Evolutionary conservation across 2,797 vertebrate genomes (phyloP).

Genomic region (Apogon talboti): DNA sequence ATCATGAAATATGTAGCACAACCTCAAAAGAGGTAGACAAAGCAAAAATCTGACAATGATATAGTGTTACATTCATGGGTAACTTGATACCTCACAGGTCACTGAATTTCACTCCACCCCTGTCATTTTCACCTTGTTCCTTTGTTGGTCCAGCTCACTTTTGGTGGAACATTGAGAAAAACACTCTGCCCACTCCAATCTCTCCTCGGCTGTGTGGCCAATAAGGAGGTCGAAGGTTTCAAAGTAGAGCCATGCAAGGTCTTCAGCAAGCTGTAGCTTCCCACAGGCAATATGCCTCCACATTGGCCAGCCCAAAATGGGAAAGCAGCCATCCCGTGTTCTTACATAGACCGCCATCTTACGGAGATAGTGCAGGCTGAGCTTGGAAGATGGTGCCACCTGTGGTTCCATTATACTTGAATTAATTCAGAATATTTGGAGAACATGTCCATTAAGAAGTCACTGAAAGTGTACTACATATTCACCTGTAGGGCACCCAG

Average conservation of each 20-base stretch:
- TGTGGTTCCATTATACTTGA: background rate
- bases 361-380: slow-evolving; percentile 91
- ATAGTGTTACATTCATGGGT: background rate
- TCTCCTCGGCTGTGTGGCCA: slow-evolving; percentile 76
- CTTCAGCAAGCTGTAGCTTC: slow-evolving; percentile 91
- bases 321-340: slow-evolving; percentile 89
- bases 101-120: background rate
- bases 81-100: background rate
- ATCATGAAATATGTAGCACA: slow-evolving; percentile 4
- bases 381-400: slow-evolving; percentile 85
- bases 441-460: background rate
- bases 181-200: slow-evolving; percentile 90
- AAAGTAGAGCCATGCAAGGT: slow-evolving; percentile 95
- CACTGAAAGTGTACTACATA: no score
- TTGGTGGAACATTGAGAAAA: slow-evolving; percentile 87
- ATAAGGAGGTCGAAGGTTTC: slow-evolving; percentile 90
- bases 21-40: background rate
- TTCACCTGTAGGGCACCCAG: slow-evolving; percentile 87
- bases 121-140: slow-evolving; percentile 85
- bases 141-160: slow-evolving; percentile 88
- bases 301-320: slow-evolving; percentile 87
- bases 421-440: slow-evolving; percentile 6
- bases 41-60: background rate
- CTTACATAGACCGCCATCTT: slow-evolving; percentile 91
- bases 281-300: slow-evolving; percentile 96